Evolutionary conservation across 2,797 vertebrate genomes (phyloP).

Genomic region (Microctenopoma stevenorrisi): DNA sequence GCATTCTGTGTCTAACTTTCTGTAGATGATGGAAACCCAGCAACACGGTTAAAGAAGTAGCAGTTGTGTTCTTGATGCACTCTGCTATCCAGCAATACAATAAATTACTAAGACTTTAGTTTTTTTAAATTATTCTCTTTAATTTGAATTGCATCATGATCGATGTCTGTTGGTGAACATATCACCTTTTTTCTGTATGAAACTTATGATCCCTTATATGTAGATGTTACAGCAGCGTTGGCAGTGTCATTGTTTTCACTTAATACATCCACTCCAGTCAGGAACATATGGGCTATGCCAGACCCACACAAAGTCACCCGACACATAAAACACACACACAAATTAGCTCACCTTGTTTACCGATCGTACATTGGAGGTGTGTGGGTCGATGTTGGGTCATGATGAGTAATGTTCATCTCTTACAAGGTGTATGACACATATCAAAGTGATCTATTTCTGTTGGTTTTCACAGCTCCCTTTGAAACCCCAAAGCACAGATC

Average conservation of each 20-base stretch:
- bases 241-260: neutral
- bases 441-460: slow-evolving; percentile 35
- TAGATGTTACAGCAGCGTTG: no score
- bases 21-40: no score
- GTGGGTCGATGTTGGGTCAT: slow-evolving; percentile 38
- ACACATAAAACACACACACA: slow-evolving; percentile 5
- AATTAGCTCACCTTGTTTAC: slow-evolving; percentile 20
- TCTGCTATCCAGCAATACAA: neutral
- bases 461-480: slow-evolving; percentile 38
- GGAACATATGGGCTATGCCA: neutral
- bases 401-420: slow-evolving; percentile 54
- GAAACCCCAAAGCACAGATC: slow-evolving; percentile 3
- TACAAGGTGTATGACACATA: slow-evolving; percentile 27
- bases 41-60: no score
- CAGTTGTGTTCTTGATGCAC: neutral
- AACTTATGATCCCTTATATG: neutral
- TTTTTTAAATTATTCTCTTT: neutral
- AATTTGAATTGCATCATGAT: neutral
- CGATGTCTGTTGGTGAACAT: neutral
- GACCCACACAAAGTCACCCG: slow-evolving; percentile 1
- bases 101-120: neutral
- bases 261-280: neutral
- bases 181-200: neutral
- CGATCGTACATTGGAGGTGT: slow-evolving; percentile 6
- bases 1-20: no score